These are phyloP conservation scores for Recurvirostra avosetta DNA, from an alignment of 2,113 vertebrate species.

Conservation along the genomic window DNA sequence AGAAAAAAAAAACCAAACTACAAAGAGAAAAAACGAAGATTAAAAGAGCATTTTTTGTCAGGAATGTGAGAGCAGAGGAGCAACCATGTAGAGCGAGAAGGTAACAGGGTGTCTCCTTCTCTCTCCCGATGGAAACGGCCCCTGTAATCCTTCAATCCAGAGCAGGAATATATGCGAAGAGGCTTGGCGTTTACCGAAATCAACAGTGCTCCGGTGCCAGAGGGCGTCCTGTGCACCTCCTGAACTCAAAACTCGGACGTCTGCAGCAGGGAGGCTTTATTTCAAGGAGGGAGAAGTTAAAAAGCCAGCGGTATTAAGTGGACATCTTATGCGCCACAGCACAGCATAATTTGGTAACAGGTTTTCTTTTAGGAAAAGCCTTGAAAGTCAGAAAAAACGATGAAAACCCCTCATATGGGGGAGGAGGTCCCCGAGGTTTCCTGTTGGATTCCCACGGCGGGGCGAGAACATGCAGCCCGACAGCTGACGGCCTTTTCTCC, in stretches of 20 bases:
- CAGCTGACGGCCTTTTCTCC: neutral
- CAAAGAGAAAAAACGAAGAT: neutral
- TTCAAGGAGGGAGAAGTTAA: neutral
- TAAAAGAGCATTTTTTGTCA: neutral
- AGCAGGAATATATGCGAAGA: neutral
- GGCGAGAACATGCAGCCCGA: neutral
- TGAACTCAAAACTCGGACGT: accelerated
- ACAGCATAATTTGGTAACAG: neutral
- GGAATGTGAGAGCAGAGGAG: neutral
- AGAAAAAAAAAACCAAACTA: neutral
- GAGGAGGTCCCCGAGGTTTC: neutral
- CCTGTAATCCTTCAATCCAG: neutral
- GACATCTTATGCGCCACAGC: accelerated
- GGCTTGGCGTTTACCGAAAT: neutral
- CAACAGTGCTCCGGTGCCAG: neutral
- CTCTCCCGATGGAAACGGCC: neutral
- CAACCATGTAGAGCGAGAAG: accelerated
- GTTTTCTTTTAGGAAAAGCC: neutral
- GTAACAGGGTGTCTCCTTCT: neutral
- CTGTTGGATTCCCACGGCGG: accelerated
- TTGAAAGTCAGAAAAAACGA: neutral
- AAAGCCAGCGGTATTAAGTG: accelerated
- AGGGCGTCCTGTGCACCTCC: neutral
- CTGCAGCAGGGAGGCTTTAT: neutral
- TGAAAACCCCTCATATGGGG: neutral